Evolutionary conservation across 2,888 invertebrate genomes (phyloP).

Genomic region (Phorcus lineatus): DNA sequence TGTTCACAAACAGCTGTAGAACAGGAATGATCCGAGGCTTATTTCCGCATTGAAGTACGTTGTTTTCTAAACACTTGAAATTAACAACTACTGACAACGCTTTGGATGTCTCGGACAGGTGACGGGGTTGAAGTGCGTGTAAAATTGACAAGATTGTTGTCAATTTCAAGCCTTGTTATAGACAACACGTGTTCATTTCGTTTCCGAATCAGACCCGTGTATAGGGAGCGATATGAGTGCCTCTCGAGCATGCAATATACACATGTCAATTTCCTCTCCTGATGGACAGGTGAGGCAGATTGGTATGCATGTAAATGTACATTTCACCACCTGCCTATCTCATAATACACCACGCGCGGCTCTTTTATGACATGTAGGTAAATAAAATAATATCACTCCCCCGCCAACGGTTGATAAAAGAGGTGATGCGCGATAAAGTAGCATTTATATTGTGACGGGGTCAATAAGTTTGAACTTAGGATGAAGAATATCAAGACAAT

Average conservation of each 20-base stretch:
- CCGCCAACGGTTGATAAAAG: too few relatives aligned
- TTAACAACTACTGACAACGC: background rate
- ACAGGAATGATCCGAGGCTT: background rate
- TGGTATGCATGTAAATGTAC: background rate
- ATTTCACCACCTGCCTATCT: background rate
- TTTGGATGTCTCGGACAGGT: background rate
- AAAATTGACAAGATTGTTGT: constrained; percentile 3
- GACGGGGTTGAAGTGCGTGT: background rate
- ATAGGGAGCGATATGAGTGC: background rate
- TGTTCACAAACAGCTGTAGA: too few relatives aligned
- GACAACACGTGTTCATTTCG: background rate
- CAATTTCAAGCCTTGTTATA: background rate
- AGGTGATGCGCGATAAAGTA: too few relatives aligned
- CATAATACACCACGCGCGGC: too few relatives aligned
- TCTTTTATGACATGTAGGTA: too few relatives aligned
- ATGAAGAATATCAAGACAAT: too few relatives aligned
- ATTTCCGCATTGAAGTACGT: background rate
- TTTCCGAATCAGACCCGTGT: background rate
- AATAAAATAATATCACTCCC: too few relatives aligned
- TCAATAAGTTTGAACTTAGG: too few relatives aligned
- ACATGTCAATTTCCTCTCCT: background rate
- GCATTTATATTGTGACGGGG: too few relatives aligned
- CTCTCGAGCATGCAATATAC: background rate
- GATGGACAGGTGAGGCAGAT: background rate
- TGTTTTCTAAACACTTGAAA: background rate